A percentile compares a stretch with the other conserved stretches of the same genome.
These are phyloP conservation scores for Tor tambroides DNA, from an alignment of 2,113 vertebrate genomes.

Conservation along the genomic window DNA sequence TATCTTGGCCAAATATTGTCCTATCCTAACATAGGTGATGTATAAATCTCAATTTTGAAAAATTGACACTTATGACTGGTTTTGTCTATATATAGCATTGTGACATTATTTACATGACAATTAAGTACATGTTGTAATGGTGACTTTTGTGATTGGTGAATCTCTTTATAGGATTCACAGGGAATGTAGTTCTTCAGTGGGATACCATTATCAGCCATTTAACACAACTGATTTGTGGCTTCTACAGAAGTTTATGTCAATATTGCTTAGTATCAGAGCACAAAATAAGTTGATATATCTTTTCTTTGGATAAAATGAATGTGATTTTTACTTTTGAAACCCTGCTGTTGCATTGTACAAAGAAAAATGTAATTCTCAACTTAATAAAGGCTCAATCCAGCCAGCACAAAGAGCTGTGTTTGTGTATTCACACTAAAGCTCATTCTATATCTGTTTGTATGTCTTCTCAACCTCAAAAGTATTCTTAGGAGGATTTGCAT, in stretches of 20 bases:
- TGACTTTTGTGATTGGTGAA: too few species aligned
- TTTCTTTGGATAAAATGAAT: background rate
- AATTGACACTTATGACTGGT: too few species aligned
- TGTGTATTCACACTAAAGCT: background rate
- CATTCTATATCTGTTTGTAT: background rate
- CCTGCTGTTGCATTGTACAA: background rate
- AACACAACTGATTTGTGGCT: background rate
- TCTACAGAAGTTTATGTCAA: background rate
- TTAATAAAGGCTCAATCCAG: slow-evolving; percentile 20
- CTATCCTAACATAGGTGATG: too few species aligned
- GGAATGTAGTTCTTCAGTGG: background rate
- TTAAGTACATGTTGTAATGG: too few species aligned
- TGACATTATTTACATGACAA: too few species aligned
- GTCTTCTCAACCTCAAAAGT: background rate
- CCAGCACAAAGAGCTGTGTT: background rate
- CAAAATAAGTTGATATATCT: background rate
- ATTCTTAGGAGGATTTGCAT: background rate
- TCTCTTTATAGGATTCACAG: background rate
- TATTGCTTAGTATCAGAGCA: background rate
- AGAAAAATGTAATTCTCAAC: slow-evolving; percentile 1
- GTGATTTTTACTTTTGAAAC: background rate
- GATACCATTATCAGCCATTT: background rate
- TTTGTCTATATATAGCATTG: too few species aligned
- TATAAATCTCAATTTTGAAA: too few species aligned
- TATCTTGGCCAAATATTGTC: too few species aligned